These are phyloP conservation scores for Coenonympha arcania DNA, from an alignment of 2,888 invertebrate genomes.

Conservation along the genomic window DNA sequence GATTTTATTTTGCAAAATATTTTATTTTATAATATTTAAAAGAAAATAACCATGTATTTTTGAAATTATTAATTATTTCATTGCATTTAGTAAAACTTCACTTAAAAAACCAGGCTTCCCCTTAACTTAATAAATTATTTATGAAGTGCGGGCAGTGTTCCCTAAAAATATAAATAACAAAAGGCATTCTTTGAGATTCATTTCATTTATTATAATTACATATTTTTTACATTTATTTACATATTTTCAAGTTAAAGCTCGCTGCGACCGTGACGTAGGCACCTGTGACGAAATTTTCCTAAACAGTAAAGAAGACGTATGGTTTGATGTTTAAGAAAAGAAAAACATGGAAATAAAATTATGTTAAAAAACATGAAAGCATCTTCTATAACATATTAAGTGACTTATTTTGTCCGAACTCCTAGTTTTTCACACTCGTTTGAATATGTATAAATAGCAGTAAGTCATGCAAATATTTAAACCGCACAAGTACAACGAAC, in stretches of 20 bases:
- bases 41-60: too few relatives aligned
- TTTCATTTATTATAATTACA: constrained; percentile 44
- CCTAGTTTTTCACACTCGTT: background rate
- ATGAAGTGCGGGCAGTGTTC: constrained; percentile 34
- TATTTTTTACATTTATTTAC: constrained; percentile 43
- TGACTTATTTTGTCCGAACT: background rate
- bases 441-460: too few relatives aligned
- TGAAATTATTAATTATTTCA: too few relatives aligned
- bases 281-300: constrained; percentile 10
- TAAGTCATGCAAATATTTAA: too few relatives aligned
- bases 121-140: constrained; percentile 33
- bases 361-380: too few relatives aligned
- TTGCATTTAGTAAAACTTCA: too few relatives aligned
- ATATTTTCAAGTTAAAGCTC: constrained; percentile 38
- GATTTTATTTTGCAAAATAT: too few relatives aligned
- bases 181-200: constrained; percentile 30
- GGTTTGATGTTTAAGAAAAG: background rate
- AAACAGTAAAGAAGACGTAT: background rate
- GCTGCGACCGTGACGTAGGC: constrained; percentile 21
- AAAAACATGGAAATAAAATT: background rate
- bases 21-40: too few relatives aligned
- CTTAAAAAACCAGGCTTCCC: constrained; percentile 9
- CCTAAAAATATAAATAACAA: constrained; percentile 46
- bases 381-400: too few relatives aligned
- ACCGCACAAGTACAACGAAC: too few relatives aligned